Base-by-base conservation (phyloP, 2,797 vertebrate species). In the Catostomus latipinnis region DNA sequence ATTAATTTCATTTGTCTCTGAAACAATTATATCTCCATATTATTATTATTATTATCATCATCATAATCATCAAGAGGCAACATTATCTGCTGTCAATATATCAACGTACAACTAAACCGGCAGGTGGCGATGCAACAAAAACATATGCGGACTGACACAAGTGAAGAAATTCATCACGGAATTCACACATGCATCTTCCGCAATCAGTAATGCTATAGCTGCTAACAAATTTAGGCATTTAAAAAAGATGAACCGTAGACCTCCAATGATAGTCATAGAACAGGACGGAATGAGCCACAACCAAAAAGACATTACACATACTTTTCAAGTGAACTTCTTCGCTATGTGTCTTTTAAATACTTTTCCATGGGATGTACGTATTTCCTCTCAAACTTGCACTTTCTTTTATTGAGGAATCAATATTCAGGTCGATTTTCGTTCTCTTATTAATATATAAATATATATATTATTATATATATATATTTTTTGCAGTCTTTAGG, bases 311-410 rank as follows among this genome's bases (percentile, higher is more conserved):
- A 1, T 92, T 8, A 62, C 90, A 49, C 58, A 54, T 9, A 69
- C 71, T 8, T 94, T 94, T 70, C 87, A 86, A 9, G 43, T 50
- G 0, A 78, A 45, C 0, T 95, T 94, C 74, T 93, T 94, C 82
- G 79, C 92, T 0, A 92, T 93, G 92, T 86, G 79, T n/a, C 90
- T 88, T 0, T 72, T 94, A 1, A n/a, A 78, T 13, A 83, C 87
- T 0, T 91, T 91, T 61, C 92, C 92, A 2, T 95, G 94, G 94
- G 83, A 68, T 0, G 94, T 94, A 88, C 93, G 92, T 91, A 60
- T 48, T 8, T 11, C 16, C 16, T 9, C 4, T 2, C 14, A 8
- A 0, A 34, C 34, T 34, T 34, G 34, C 34, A 4, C 34, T 34
- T 34, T 45, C 6, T 48, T 5, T 14, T 16, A 8, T 5, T 13